These are phyloP conservation scores for Trichechus manatus DNA, from an alignment of 2,113 vertebrate species.

Conservation along the genomic window DNA sequence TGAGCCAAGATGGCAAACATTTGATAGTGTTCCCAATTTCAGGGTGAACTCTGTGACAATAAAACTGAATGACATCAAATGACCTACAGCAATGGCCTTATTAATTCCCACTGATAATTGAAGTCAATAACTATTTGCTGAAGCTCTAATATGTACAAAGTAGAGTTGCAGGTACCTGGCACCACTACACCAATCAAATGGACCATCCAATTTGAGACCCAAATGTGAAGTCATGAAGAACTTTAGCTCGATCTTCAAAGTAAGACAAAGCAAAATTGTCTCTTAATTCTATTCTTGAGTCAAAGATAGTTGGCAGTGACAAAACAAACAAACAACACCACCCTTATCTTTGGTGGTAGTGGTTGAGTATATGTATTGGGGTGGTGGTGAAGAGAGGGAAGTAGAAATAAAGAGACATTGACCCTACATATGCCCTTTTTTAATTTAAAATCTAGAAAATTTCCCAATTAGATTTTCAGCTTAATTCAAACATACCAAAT, in stretches of 20 bases:
- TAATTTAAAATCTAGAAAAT: neutral
- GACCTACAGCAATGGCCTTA: neutral
- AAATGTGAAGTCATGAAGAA: neutral
- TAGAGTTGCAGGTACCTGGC: neutral
- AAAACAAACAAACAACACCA: neutral
- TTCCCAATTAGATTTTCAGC: neutral
- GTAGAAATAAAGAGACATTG: neutral
- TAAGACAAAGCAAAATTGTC: neutral
- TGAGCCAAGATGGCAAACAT: neutral
- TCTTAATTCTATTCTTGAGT: neutral
- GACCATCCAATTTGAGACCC: neutral
- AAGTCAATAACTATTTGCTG: neutral
- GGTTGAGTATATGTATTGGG: no score
- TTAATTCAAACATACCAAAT: conserved; percentile 8
- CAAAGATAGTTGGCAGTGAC: neutral
- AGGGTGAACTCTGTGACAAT: neutral
- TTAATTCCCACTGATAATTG: neutral
- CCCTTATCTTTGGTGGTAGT: neutral
- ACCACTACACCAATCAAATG: neutral
- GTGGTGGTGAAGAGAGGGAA: neutral
- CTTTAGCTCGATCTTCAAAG: neutral
- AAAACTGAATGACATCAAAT: neutral
- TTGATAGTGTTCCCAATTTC: neutral
- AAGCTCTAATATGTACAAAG: neutral
- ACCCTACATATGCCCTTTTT: neutral